Conservation (phyloP, 1,140 invertebrate genomes). For the Leptinotarsa defecta region DNA sequence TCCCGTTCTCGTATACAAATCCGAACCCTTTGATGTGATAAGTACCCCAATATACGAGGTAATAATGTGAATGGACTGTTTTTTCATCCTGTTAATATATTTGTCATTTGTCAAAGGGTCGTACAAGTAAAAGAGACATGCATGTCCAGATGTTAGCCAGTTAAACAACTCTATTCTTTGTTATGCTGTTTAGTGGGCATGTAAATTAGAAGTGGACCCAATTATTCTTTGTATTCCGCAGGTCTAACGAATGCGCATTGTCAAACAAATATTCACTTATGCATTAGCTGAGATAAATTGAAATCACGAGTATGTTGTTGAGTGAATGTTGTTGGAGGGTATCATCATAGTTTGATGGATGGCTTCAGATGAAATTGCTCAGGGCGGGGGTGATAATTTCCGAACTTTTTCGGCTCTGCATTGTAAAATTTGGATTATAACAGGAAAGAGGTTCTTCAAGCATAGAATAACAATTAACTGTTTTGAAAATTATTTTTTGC, state of each 20-base stretch:
- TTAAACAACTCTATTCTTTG: not conserved
- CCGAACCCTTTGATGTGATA: conserved; percentile 1
- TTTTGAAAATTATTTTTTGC: too few relatives aligned
- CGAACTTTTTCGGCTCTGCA: not conserved
- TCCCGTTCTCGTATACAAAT: not conserved
- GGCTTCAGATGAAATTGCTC: not conserved
- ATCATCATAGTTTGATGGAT: not conserved
- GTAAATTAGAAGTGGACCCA: conserved; percentile 19
- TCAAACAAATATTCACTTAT: conserved; percentile 19
- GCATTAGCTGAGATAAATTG: conserved; percentile 12
- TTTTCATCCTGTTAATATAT: not conserved
- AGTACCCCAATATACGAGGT: not conserved
- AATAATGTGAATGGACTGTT: not conserved
- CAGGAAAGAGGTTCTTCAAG: too few relatives aligned
- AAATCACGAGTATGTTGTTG: conserved; percentile 8
- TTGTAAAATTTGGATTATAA: too few relatives aligned
- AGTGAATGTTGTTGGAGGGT: not conserved
- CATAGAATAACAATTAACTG: too few relatives aligned
- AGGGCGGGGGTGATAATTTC: not conserved
- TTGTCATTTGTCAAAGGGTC: conserved; percentile 8
- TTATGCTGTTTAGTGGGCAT: conserved; percentile 7
- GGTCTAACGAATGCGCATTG: not conserved
- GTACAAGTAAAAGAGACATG: not conserved
- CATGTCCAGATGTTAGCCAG: conserved; percentile 5
- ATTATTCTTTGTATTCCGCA: conserved; percentile 11